Evolutionary conservation across 2,113 vertebrate genomes (phyloP), one percentile per base, ranked within the genome.

Genomic region (Cisticola juncidis): DNA sequence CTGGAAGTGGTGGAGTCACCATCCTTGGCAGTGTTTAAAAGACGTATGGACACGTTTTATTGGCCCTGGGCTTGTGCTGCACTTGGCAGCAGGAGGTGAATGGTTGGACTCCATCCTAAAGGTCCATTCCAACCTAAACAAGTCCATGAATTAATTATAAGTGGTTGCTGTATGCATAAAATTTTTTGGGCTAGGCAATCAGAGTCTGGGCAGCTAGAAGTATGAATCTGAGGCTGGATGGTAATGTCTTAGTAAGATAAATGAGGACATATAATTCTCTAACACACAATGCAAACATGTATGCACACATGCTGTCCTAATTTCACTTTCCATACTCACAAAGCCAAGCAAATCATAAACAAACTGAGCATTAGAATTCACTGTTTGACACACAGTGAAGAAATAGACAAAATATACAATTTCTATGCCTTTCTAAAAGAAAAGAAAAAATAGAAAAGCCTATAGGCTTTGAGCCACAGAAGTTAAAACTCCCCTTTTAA

Each of bases 21-120:
- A 0, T 58, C 28, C 33, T 36, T 53, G 20, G 45, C 2, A 0
- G 45, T 31, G 16, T 53, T 60, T 53, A 35, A 74, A 53, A 47
- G 16, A n/a, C 0, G 1, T 3, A 4, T 60, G 78, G 33, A n/a
- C 3, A 3, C 45, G 20, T 66, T 58, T 60, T 60, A 60, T 5
- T 14, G 20, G 53, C 69, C 53, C 20, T 25, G 20, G 16, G 9
- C 53, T 74, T n/a, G 29, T 29, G 60, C 16, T n/a, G n/a, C 38
- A 29, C 20, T 40, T 45, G n/a, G 70, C 61, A 60, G 53, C 47
- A 47, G 25, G 25, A 60, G 21, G 21, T 22, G 61, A 53, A 40
- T 47, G 29, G 38, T 3, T 60, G 38, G 21, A 54, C n/a, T 82
- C 6, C 9, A 33, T 60, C 28, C 29, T 58, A 38, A 20, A 45